A percentile compares a stretch with the other conserved stretches of the same genome.
phyloP scores from a whole-genome alignment of 2,113 vertebrate genomes.

The Xerus inauris region DNA sequence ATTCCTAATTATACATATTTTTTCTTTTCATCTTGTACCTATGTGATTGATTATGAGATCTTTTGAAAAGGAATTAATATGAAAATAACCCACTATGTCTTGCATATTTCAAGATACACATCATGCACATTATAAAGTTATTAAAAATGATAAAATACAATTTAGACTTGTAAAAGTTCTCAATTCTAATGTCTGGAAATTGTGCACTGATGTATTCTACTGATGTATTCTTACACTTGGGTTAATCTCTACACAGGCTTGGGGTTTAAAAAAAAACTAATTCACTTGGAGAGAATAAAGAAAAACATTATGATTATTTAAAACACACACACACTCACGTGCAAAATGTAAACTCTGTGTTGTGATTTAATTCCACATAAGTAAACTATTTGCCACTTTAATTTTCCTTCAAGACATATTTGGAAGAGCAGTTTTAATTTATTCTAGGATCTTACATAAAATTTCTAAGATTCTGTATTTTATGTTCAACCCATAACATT shows the following conservation, averaged over 20 bases:
- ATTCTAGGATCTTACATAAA: background rate
- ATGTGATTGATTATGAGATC: background rate
- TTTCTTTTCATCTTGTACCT: background rate
- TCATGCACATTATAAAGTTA: background rate
- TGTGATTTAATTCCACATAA: constrained; percentile 30
- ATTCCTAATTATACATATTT: background rate
- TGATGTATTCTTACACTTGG: background rate
- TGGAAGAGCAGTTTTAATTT: background rate
- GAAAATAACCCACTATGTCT: background rate
- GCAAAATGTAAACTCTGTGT: background rate
- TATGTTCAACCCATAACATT: background rate
- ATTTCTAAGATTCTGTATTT: background rate
- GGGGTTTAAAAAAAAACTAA: background rate
- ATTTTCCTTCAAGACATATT: background rate
- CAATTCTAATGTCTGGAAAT: background rate
- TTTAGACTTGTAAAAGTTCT: background rate
- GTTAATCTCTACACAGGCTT: background rate
- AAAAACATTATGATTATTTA: background rate
- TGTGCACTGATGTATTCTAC: background rate
- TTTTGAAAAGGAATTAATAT: constrained; percentile 2
- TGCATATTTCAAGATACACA: background rate
- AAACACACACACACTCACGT: background rate
- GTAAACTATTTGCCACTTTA: background rate
- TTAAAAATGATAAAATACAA: background rate
- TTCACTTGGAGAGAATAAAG: background rate